These are phyloP conservation scores for Drosophila falleni DNA, from an alignment of 2,888 invertebrate species.

Conservation along the genomic window DNA sequence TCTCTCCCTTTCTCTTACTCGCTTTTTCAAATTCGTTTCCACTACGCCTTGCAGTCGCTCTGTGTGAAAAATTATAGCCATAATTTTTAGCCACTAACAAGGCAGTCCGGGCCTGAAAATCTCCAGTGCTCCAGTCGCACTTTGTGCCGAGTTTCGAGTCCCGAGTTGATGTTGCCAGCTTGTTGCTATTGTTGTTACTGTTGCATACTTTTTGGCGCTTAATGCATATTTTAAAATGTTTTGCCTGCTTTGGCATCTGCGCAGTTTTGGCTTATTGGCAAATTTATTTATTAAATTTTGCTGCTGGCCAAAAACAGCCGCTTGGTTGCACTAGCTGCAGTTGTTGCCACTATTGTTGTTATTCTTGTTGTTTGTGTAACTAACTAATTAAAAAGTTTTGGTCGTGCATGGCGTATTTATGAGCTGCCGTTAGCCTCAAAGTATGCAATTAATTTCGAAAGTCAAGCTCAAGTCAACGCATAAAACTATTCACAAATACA, in stretches of 20 bases:
- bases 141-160: conserved; percentile 7
- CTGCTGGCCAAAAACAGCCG: conserved; percentile 43
- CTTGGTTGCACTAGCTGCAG: conserved; percentile 42
- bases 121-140: conserved; percentile 21
- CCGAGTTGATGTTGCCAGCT: conserved; percentile 47
- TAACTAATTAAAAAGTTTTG: conserved; percentile 74
- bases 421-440: conserved; percentile 58
- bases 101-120: conserved; percentile 41
- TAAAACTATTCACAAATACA: conserved; percentile 58
- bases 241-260: conserved; percentile 44
- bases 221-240: conserved; percentile 73
- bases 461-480: conserved; percentile 58
- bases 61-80: conserved; percentile 74
- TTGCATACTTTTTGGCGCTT: conserved; percentile 62
- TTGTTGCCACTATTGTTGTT: conserved; percentile 41
- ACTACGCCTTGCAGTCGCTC: conserved; percentile 22
- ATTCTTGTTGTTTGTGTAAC: conserved; percentile 56
- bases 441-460: conserved; percentile 69
- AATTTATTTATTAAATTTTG: conserved; percentile 76
- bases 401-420: conserved; percentile 46
- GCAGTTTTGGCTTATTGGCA: conserved; percentile 75
- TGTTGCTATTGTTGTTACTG: conserved; percentile 20
- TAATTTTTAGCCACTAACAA: conserved; percentile 73
- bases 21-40: background rate
- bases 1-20: background rate